Base-by-base conservation (phyloP, 1,140 invertebrate genomes). In the Sitobion miscanthi region DNA sequence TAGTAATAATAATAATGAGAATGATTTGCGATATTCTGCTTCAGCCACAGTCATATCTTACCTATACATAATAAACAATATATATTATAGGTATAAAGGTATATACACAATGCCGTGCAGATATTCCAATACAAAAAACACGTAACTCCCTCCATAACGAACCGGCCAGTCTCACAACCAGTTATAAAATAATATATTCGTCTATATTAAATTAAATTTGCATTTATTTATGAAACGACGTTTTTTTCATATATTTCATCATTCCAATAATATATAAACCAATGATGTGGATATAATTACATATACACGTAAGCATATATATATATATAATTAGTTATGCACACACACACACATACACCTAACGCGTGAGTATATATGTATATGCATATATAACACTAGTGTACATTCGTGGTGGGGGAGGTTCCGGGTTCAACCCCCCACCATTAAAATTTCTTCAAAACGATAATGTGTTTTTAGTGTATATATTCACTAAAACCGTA, bases 161-260 rank as follows among this genome's bases (percentile, higher is more conserved):
- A 77, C n/a, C 30, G 30, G 21, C 62, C 62, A 77, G 30, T 77
- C 62, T 17, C 30, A 77, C 62, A 77, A 77, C 62, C 62, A 77
- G 62, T 77, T 77, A 77, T 77, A 69, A 69, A 69, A 69, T 69
- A 77, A 77, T 77, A 35, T 77, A 77, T 77, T 77, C n/a, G 62
- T 77, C 62, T n/a, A 35, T 77, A 77, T 77, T 77, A 77, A 77
- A 77, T n/a, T 77, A 17, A 77, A 77, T 77, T n/a, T n/a, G n/a
- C 62, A 77, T 77, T 17, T 77, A 77, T 77, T 77, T 35, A 77
- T 77, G 30, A 77, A 77, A 77, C 62, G 30, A 35, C 62, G 30
- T 14, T n/a, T 77, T 77, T 77, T 77, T n/a, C 62, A 30, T 17
- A 77, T 77, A 77, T 77, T 77, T 77, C 62, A 77, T 77, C 62